Evolutionary conservation across 1,140 invertebrate species (phyloP), one percentile per base, ranked within the genome.

Genomic region (Drosophila malerkotliana): DNA sequence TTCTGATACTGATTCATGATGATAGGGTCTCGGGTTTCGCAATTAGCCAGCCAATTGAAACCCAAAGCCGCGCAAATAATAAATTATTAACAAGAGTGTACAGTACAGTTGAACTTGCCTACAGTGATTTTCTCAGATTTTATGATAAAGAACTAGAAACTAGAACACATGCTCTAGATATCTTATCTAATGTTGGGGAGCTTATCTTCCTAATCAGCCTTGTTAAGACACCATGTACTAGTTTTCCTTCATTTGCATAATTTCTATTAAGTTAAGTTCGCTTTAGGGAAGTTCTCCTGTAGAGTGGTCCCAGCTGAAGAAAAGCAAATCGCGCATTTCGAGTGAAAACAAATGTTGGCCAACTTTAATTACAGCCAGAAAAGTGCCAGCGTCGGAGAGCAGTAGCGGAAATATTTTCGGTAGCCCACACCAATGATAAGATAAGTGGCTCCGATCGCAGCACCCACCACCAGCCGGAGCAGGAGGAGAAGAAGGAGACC

Each of bases 381-480:
- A 81, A 81, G 81, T 87, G 82, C 78, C 63, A 80, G 55, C 72
- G 26, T 9, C 10, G 15, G 14, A 44, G 41, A 14, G 21, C n/a
- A 21, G 30, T 15, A 32, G 30, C 47, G 59, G 59, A 74, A 64
- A 45, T 41, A 63, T 63, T 15, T 39, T 44, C 39, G 59, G 24
- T 52, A 45, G 51, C 14, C 37, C 37, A 54, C 51, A 81, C 58
- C 66, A 61, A 81, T 81, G 78, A 81, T 77, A 81, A 75, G 63
- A 78, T 75, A 68, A 67, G 52, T 51, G 15, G 45, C 45, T 49
- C 61, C 44, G 24, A 66, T 18, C 18, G 18, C 18, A 18, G 18
- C 18, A 18, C 18, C 18, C 18, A 18, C 18, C 18, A 18, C 18
- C 18, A 18, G 41, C 26, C 67, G 39, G 39, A 44, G 41, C 7